These are phyloP conservation scores for Boleophthalmus pectinirostris DNA, from an alignment of 2,113 vertebrate species.

Conservation along the genomic window DNA sequence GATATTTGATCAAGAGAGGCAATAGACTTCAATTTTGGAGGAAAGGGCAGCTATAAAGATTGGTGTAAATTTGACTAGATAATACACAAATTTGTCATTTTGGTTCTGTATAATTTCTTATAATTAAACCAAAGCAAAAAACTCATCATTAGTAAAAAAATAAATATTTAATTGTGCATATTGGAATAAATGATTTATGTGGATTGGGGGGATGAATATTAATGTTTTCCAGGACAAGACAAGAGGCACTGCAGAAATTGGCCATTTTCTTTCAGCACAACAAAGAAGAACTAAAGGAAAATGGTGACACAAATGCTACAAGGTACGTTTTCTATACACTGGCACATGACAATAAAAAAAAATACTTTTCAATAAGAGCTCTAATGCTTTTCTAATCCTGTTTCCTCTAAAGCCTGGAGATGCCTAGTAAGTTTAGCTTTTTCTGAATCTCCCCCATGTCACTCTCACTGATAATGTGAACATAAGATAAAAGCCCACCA, in stretches of 20 bases:
- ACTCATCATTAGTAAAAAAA: neutral
- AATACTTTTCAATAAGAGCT: neutral
- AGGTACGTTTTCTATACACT: slow-evolving; percentile 48
- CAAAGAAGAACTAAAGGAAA: slow-evolving; percentile 49
- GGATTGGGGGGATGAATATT: neutral
- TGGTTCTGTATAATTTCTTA: neutral
- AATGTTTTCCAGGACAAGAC: slow-evolving; percentile 69
- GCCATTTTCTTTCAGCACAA: slow-evolving; percentile 76
- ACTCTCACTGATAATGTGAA: slow-evolving; percentile 52
- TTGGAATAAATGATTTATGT: neutral
- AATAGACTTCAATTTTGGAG: neutral
- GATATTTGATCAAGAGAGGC: neutral
- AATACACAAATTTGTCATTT: neutral
- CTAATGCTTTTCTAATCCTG: neutral
- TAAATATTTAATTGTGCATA: neutral
- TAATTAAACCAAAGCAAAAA: neutral
- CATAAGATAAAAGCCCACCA: slow-evolving; percentile 22
- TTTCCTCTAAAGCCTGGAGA: slow-evolving; percentile 42
- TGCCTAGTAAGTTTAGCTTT: slow-evolving; percentile 50
- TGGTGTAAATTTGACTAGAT: neutral
- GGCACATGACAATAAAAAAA: neutral
- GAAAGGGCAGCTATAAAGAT: neutral
- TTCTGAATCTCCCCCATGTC: slow-evolving; percentile 26
- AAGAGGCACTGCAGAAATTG: slow-evolving; percentile 77
- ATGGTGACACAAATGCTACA: slow-evolving; percentile 24